These are phyloP conservation scores for Gobio occitaniae DNA, from an alignment of 2,797 vertebrate genomes.

Conservation along the genomic window DNA sequence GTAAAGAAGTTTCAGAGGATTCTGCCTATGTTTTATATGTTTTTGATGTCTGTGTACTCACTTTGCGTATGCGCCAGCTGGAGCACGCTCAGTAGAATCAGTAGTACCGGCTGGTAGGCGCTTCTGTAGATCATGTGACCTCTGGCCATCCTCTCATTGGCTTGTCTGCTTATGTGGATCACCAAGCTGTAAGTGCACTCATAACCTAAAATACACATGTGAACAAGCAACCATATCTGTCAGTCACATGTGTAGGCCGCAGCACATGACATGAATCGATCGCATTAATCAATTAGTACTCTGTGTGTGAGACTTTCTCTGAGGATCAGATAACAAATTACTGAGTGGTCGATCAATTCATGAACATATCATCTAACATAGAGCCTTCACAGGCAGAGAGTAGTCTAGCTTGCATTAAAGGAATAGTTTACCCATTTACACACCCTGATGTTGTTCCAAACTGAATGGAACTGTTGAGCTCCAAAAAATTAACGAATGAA, in stretches of 20 bases:
- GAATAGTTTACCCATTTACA: slow-evolving; percentile 7
- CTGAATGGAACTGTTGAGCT: background rate
- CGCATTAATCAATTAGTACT: slow-evolving; percentile 39
- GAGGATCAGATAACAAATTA: slow-evolving; percentile 44
- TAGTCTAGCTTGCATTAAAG: slow-evolving; percentile 24
- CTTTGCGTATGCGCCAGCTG: slow-evolving; percentile 48
- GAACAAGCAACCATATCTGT: slow-evolving; percentile 27
- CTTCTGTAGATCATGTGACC: slow-evolving; percentile 57
- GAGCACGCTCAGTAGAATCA: slow-evolving; percentile 55
- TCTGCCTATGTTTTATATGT: slow-evolving; percentile 2
- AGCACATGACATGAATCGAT: slow-evolving; percentile 19
- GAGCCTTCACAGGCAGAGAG: background rate
- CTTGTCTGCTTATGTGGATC: slow-evolving; percentile 55
- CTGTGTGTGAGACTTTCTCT: slow-evolving; percentile 21
- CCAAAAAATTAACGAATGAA: background rate
- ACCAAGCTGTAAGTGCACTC: slow-evolving; percentile 48
- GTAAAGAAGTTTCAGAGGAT: background rate
- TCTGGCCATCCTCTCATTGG: slow-evolving; percentile 64
- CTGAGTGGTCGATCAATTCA: slow-evolving; percentile 38
- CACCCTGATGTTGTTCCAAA: background rate
- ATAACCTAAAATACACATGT: slow-evolving; percentile 52
- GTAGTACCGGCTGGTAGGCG: slow-evolving; percentile 47
- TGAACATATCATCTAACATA: slow-evolving; percentile 48
- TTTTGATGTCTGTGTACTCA: slow-evolving; percentile 44
- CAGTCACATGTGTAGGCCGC: slow-evolving; percentile 2